Conservation (phyloP, 2,797 vertebrate species). For the Podargus strigoides region DNA sequence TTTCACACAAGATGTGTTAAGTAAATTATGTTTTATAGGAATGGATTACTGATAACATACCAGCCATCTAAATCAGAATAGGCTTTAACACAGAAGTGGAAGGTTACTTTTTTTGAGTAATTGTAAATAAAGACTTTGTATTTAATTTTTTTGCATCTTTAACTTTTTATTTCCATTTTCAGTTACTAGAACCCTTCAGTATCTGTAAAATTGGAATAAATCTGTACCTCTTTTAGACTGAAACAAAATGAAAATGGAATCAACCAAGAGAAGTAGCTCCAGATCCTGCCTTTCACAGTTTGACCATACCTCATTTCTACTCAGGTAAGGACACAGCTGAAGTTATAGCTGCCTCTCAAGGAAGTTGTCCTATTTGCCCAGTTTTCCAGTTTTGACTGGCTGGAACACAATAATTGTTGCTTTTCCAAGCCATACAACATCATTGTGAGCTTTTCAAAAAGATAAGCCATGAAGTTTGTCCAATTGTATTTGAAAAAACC, state of each 20-base stretch:
- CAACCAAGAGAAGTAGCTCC: not conserved
- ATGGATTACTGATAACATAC: not conserved
- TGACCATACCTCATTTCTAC: not conserved
- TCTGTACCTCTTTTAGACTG: not conserved
- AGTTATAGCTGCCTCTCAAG: not conserved
- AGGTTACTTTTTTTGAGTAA: not conserved
- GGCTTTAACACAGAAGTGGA: not conserved
- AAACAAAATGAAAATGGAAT: not conserved
- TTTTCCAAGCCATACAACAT: not conserved
- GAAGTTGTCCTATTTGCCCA: not conserved
- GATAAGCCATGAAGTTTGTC: not conserved
- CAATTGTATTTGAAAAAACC: not conserved
- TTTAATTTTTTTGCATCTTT: not conserved
- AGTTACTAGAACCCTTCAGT: not conserved
- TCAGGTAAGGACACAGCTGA: not conserved
- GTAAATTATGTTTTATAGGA: not conserved
- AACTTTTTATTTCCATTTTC: not conserved
- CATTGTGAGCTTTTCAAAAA: not conserved
- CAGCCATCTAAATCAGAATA: not conserved
- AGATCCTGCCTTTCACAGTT: not conserved
- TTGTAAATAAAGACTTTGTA: not conserved
- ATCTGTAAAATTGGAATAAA: not conserved
- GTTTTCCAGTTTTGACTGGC: not conserved
- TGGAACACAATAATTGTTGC: not conserved
- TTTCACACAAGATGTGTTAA: not conserved